A percentile compares a stretch with the other conserved stretches of the same genome.
phyloP scores from a whole-genome alignment of 2,113 vertebrate species.

The Mustela lutreola region DNA sequence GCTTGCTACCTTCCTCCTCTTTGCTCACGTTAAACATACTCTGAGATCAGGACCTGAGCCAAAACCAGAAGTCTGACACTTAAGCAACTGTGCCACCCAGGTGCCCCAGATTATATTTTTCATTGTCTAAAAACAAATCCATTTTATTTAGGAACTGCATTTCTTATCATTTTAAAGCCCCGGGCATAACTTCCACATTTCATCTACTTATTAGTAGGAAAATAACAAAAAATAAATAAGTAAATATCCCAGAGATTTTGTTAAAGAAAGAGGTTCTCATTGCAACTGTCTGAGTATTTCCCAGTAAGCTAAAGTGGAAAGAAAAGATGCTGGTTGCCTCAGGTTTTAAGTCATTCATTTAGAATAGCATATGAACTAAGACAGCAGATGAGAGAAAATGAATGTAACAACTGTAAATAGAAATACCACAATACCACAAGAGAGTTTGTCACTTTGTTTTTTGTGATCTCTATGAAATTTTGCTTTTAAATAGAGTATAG shows the following conservation, averaged over 20 bases:
- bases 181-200: not conserved
- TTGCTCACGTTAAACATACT: not conserved
- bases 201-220: not conserved
- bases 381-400: not conserved
- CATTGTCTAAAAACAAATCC: not conserved
- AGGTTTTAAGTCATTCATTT: not conserved
- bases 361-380: not conserved
- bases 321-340: not conserved
- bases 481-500: not conserved
- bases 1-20: too few species aligned
- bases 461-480: not conserved
- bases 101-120: not conserved
- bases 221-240: not conserved
- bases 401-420: not conserved
- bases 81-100: not conserved
- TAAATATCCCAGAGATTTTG: not conserved
- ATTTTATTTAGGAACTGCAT: not conserved
- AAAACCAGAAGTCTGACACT: not conserved
- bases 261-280: not conserved
- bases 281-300: not conserved
- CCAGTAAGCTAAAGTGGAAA: not conserved
- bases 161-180: not conserved
- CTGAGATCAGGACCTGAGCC: not conserved
- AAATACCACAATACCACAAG: not conserved
- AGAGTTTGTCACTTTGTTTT: not conserved